These are phyloP conservation scores for Octonoba sinensis DNA, from an alignment of 2,888 invertebrate genomes.

Conservation along the genomic window DNA sequence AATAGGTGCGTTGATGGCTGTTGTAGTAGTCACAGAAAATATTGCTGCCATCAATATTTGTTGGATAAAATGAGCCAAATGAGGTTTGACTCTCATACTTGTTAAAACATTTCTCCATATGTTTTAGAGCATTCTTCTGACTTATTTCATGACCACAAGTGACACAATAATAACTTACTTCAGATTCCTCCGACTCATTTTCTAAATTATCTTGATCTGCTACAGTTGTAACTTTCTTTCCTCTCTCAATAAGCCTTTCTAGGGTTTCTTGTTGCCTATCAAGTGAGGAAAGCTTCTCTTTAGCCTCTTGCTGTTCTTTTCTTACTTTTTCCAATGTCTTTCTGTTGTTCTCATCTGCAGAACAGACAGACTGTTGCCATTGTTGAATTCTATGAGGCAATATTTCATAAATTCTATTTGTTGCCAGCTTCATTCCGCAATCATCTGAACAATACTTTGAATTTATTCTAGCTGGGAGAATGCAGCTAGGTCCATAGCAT, in stretches of 20 bases:
- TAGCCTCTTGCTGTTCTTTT: slow-evolving; percentile 63
- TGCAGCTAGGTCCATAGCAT: slow-evolving; percentile 93
- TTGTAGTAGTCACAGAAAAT: slow-evolving; percentile 99
- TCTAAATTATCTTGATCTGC: slow-evolving; percentile 66
- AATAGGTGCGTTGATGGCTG: slow-evolving; percentile 88
- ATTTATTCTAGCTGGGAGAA: slow-evolving; percentile 80
- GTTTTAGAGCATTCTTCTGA: slow-evolving; percentile 90
- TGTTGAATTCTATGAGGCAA: slow-evolving; percentile 91
- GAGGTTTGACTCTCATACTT: slow-evolving; percentile 98
- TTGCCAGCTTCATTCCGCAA: slow-evolving; percentile 91
- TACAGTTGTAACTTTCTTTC: slow-evolving; percentile 77
- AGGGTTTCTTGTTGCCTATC: slow-evolving; percentile 84
- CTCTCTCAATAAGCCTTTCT: slow-evolving; percentile 84
- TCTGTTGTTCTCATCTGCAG: slow-evolving; percentile 86
- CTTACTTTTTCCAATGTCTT: slow-evolving; percentile 76
- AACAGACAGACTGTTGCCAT: slow-evolving; percentile 88
- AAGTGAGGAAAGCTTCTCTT: slow-evolving; percentile 75
- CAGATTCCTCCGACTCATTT: slow-evolving; percentile 73
- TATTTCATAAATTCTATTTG: slow-evolving; percentile 77
- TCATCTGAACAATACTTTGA: slow-evolving; percentile 95
- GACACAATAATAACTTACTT: slow-evolving; percentile 91
- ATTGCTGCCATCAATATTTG: slow-evolving; percentile 92
- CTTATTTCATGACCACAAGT: slow-evolving; percentile 97
- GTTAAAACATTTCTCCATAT: slow-evolving; percentile 98
- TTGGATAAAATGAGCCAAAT: slow-evolving; percentile 94